Base-by-base conservation (phyloP, 2,888 invertebrate genomes). In the Diarsia mendica region DNA sequence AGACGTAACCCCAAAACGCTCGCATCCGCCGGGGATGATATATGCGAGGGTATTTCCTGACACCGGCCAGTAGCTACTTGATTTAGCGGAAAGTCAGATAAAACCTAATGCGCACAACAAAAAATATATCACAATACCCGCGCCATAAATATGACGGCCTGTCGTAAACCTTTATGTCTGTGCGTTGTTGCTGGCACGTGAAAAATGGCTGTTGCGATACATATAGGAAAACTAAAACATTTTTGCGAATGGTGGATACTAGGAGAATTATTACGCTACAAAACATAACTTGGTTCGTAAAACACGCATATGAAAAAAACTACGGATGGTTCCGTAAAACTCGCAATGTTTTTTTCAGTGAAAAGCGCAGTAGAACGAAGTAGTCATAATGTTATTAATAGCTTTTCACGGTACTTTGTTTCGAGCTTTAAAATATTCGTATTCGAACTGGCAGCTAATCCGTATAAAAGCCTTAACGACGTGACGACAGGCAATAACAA, bases 61-160 rank as follows among this genome's bases (percentile, higher is more conserved):
- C 96, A 95, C 93, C 96, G 96, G 96, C 96, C 96, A 96, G 96
- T 96, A 94, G 96, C 94, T 96, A 96, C 96, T 96, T 96, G 96
- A 96, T 96, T 96, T 96, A 96, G 96, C 96, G 96, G 96, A 96
- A 96, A 96, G 94, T 93, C 93, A 96, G 96, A 96, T 96, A 96
- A 96, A 96, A 96, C 95, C 95, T 96, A 96, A 96, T 96, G 96
- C 94, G 95, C 95, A 96, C 95, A 96, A 96, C 96, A 96, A 96
- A 96, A 96, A 96, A 96, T 95, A 95, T 95, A 95, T 95, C 95
- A 96, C 96, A 96, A 96, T 96, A 95, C 94, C 93, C 90, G 87
- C 89, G 93, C 94, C 96, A 96, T 96, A 96, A 96, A 96, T 96
- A 96, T 96, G 96, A 96, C 95, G 95, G 93, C 92, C 94, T 94